Conservation (phyloP, 2,888 invertebrate genomes). For the Ypsolopha sequella region DNA sequence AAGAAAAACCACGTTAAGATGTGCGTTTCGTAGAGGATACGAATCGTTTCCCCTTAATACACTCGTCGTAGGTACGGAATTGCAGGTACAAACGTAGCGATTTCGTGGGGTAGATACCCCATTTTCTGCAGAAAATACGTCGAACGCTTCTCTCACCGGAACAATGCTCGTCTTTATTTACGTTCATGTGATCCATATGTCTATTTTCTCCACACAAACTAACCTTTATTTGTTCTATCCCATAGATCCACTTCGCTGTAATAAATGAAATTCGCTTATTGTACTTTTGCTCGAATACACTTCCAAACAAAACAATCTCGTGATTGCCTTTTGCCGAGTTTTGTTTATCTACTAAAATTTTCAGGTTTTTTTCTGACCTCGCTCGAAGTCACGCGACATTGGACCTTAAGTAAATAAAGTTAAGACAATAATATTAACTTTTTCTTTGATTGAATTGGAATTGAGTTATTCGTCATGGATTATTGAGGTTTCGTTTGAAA, state of each 20-base stretch:
- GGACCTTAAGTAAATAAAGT: slow-evolving; percentile 3
- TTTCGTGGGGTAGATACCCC: neutral
- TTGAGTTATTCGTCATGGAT: no score
- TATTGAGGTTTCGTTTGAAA: no score
- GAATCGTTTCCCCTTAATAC: no score
- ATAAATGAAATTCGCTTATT: slow-evolving; percentile 58
- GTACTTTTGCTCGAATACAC: slow-evolving; percentile 45
- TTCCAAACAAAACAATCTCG: slow-evolving; percentile 33
- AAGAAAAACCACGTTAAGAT: no score
- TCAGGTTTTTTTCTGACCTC: slow-evolving; percentile 13
- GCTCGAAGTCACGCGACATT: slow-evolving; percentile 1
- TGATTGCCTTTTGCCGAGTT: slow-evolving; percentile 17
- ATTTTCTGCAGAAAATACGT: slow-evolving; percentile 33
- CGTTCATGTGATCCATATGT: slow-evolving; percentile 63
- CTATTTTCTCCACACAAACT: slow-evolving; percentile 61
- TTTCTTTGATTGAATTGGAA: no score
- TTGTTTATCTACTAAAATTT: slow-evolving; percentile 17
- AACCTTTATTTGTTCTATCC: slow-evolving; percentile 54
- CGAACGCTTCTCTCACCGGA: slow-evolving; percentile 41
- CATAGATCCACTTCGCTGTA: slow-evolving; percentile 58
- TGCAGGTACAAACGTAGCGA: neutral
- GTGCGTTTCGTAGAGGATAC: no score
- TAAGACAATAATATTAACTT: no score
- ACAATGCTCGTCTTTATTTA: slow-evolving; percentile 44
- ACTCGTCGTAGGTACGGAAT: no score